These are phyloP conservation scores for Xyrichtys novacula DNA, from an alignment of 2,797 vertebrate genomes.

Conservation along the genomic window DNA sequence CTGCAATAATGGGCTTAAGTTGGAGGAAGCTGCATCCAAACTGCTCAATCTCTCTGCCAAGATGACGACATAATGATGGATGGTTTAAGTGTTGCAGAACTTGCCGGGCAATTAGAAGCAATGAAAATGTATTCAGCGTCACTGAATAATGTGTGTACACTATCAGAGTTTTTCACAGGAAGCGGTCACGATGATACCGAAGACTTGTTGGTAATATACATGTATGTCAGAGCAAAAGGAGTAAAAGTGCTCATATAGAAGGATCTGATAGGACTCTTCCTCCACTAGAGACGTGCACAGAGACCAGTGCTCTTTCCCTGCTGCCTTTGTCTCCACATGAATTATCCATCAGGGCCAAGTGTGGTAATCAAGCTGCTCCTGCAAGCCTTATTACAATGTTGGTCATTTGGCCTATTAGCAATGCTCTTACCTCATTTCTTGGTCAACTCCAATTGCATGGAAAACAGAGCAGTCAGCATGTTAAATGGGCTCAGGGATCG, in stretches of 20 bases:
- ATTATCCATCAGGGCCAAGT: conserved; percentile 80
- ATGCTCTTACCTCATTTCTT: conserved; percentile 84
- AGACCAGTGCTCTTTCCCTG: conserved; percentile 69
- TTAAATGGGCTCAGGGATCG: conserved; percentile 68
- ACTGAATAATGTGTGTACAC: conserved; percentile 40
- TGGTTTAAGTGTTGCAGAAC: conserved; percentile 45
- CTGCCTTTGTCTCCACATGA: conserved; percentile 81
- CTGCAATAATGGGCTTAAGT: conserved; percentile 38
- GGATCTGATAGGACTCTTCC: conserved; percentile 47
- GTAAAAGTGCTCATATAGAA: conserved; percentile 17
- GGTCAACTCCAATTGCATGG: conserved; percentile 82
- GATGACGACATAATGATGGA: conserved; percentile 53
- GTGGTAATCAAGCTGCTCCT: conserved; percentile 79
- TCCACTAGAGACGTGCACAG: conserved; percentile 65
- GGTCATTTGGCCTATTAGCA: conserved; percentile 80
- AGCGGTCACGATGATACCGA: conserved; percentile 48
- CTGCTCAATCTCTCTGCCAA: conserved; percentile 38
- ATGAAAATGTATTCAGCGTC: conserved; percentile 54
- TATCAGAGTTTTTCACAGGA: conserved; percentile 57
- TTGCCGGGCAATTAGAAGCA: conserved; percentile 55
- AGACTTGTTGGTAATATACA: conserved; percentile 19
- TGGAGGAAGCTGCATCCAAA: conserved; percentile 26
- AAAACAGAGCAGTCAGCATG: conserved; percentile 82
- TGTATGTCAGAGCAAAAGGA: conserved; percentile 41
- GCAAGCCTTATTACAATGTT: conserved; percentile 75